Evolutionary conservation across 1,140 invertebrate species (phyloP).

Genomic region (Drosophila gunungcola): DNA sequence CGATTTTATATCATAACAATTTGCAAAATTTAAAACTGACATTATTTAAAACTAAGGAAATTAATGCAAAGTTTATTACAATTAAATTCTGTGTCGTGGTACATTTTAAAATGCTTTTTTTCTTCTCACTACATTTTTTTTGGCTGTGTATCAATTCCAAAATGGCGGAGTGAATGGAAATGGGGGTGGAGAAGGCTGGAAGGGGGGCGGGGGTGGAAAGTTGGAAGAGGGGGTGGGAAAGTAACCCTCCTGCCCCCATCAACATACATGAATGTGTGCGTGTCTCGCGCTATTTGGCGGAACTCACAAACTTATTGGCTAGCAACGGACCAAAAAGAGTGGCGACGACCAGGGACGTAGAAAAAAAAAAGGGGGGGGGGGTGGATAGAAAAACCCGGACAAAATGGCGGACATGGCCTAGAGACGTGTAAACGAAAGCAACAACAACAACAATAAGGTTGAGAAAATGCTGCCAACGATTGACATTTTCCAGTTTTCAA

Average conservation of each 20-base stretch:
- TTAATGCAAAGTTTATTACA: too few relatives aligned
- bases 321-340: slow-evolving; percentile 53
- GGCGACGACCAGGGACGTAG: not conserved
- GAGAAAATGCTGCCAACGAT: slow-evolving; percentile 20
- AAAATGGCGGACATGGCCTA: slow-evolving; percentile 69
- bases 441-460: slow-evolving; percentile 13
- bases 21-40: too few relatives aligned
- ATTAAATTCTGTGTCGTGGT: too few relatives aligned
- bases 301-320: slow-evolving; percentile 76
- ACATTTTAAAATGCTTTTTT: too few relatives aligned
- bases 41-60: too few relatives aligned
- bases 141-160: slow-evolving; percentile 60
- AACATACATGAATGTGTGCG: slow-evolving; percentile 37
- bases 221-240: not conserved
- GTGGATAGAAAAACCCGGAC: slow-evolving; percentile 15
- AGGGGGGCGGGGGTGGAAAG: not conserved
- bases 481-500: slow-evolving; percentile 44
- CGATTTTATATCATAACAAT: too few relatives aligned
- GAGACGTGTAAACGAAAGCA: slow-evolving; percentile 55
- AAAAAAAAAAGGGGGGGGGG: not conserved
- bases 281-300: slow-evolving; percentile 74
- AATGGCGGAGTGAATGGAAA: slow-evolving; percentile 49
- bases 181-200: not conserved
- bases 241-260: too few relatives aligned
- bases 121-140: slow-evolving; percentile 14